A percentile compares a stretch with the other conserved stretches of the same genome.
Conservation (phyloP, 2,797 vertebrate species). For the Tapera naevia region DNA sequence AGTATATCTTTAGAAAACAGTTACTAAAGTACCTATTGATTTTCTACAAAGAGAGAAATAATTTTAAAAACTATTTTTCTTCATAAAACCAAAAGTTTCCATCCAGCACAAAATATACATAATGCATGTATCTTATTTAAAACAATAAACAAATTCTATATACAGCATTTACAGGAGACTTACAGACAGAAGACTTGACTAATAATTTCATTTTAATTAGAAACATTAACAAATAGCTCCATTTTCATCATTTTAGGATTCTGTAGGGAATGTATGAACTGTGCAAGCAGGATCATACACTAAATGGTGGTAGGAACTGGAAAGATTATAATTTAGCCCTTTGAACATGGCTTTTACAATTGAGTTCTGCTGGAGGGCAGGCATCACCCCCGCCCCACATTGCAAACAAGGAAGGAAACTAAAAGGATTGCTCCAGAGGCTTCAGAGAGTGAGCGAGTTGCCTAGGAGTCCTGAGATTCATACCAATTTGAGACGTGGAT, state of each 20-base stretch:
- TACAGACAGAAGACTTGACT: neutral
- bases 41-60: neutral
- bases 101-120: neutral
- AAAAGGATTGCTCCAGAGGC: neutral
- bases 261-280: neutral
- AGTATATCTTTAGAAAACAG: neutral
- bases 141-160: neutral
- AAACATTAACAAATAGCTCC: neutral
- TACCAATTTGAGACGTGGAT: fast-evolving
- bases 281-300: neutral
- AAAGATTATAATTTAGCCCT: neutral
- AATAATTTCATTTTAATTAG: neutral
- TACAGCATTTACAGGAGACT: neutral
- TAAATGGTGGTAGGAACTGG: neutral
- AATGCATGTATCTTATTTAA: neutral
- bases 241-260: neutral
- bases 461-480: neutral
- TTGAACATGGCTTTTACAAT: neutral
- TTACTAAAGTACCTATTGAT: neutral
- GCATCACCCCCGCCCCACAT: fast-evolving
- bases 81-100: neutral
- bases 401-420: neutral
- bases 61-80: neutral
- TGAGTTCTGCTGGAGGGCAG: neutral
- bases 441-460: neutral